phyloP scores from a whole-genome alignment of 2,113 vertebrate species.

The Pandion haliaetus region DNA sequence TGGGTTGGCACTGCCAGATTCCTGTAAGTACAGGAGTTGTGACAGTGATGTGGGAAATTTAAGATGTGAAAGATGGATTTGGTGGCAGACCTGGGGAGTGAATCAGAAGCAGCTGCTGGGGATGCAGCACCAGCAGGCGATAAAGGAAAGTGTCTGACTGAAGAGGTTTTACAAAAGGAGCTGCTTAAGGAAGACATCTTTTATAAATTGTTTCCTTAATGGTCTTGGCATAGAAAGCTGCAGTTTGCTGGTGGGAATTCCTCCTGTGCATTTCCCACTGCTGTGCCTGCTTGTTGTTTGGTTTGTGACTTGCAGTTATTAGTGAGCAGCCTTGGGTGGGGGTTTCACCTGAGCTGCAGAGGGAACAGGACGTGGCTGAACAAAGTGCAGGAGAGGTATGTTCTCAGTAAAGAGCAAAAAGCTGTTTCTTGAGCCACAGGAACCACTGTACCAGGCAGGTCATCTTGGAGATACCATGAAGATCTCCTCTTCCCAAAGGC shows the following conservation, averaged over 20 bases:
- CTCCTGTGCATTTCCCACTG: not conserved
- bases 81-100: not conserved
- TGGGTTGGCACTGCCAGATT: not conserved
- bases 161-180: not conserved
- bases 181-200: not conserved
- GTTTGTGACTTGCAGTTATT: not conserved
- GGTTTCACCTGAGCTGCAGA: not conserved
- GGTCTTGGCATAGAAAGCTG: not conserved
- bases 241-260: not conserved
- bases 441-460: not conserved
- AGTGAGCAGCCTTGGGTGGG: not conserved
- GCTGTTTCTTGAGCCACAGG: not conserved
- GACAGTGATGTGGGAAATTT: not conserved
- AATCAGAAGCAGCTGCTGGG: not conserved
- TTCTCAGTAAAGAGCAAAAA: not conserved
- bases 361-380: not conserved
- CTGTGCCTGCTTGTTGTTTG: not conserved
- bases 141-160: not conserved
- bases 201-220: not conserved
- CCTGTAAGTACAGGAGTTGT: not conserved
- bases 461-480: not conserved
- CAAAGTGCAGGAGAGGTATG: fast-evolving
- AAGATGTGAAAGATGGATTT: not conserved
- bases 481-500: not conserved
- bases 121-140: not conserved